Conservation (phyloP, 2,888 invertebrate genomes). For the Philereme vetulata region DNA sequence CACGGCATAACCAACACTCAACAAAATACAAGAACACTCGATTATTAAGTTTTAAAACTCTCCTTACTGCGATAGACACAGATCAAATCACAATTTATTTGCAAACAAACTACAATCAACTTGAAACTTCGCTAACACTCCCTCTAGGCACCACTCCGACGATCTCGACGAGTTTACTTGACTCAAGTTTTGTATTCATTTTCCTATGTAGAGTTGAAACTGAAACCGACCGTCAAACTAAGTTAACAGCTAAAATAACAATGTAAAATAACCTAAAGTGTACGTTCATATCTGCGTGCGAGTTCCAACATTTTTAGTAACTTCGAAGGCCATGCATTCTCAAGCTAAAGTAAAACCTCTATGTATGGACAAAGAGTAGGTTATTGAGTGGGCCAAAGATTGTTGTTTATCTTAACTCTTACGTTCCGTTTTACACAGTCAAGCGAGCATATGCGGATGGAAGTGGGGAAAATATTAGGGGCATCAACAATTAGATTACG, state of each 20-base stretch:
- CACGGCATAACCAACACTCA: not conserved
- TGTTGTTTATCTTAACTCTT: slow-evolving; percentile 8
- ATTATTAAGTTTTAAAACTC: no score
- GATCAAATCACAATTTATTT: not conserved
- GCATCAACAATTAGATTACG: not conserved
- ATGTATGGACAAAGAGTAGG: not conserved
- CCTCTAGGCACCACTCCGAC: not conserved
- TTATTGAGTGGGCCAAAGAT: slow-evolving; percentile 2
- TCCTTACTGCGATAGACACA: not conserved
- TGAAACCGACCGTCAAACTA: slow-evolving; percentile 39
- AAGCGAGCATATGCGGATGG: not conserved
- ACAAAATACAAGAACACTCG: not conserved
- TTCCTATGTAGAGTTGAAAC: slow-evolving; percentile 27
- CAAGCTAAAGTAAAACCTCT: slow-evolving; percentile 9
- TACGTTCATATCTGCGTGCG: slow-evolving; percentile 58
- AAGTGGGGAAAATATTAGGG: not conserved
- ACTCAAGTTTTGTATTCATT: slow-evolving; percentile 7
- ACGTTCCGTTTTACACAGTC: slow-evolving; percentile 25
- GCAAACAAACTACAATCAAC: slow-evolving; percentile 11
- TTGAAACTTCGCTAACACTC: slow-evolving; percentile 16
- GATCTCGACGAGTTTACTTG: not conserved
- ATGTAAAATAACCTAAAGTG: slow-evolving; percentile 61
- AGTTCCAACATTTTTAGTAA: slow-evolving; percentile 55
- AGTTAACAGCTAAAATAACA: slow-evolving; percentile 41
- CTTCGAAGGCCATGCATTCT: slow-evolving; percentile 55